Conservation (phyloP, 2,113 vertebrate genomes). For the Grammomys dolichurus region DNA sequence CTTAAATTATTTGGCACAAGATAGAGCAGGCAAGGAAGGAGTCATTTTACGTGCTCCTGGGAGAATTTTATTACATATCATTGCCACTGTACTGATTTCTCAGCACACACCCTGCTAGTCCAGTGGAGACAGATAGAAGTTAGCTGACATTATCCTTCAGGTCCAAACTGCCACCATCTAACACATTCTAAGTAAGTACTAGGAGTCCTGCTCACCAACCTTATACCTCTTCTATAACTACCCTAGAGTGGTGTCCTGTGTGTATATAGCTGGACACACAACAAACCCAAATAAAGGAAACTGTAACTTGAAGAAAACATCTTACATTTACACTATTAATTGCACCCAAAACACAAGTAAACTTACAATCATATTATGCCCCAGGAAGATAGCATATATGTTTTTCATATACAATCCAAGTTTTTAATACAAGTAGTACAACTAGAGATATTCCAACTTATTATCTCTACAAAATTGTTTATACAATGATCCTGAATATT, state of each 20-base stretch:
- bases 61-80: constrained; percentile 4
- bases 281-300: constrained; percentile 6
- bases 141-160: background rate
- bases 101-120: background rate
- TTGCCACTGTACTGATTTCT: background rate
- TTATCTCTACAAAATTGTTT: background rate
- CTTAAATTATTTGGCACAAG: background rate
- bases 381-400: background rate
- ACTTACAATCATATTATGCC: background rate
- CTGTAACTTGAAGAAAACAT: background rate
- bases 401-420: background rate
- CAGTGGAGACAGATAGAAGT: background rate
- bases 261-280: background rate
- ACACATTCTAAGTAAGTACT: background rate
- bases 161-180: background rate
- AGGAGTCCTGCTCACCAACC: background rate
- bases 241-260: background rate
- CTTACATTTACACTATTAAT: background rate
- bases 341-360: background rate
- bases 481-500: background rate
- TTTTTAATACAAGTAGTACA: constrained; percentile 31
- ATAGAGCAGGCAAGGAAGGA: background rate
- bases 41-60: constrained; percentile 17
- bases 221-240: background rate
- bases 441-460: background rate